These are phyloP conservation scores for Andricus curvator DNA, from an alignment of 2,888 invertebrate species.

Conservation along the genomic window DNA sequence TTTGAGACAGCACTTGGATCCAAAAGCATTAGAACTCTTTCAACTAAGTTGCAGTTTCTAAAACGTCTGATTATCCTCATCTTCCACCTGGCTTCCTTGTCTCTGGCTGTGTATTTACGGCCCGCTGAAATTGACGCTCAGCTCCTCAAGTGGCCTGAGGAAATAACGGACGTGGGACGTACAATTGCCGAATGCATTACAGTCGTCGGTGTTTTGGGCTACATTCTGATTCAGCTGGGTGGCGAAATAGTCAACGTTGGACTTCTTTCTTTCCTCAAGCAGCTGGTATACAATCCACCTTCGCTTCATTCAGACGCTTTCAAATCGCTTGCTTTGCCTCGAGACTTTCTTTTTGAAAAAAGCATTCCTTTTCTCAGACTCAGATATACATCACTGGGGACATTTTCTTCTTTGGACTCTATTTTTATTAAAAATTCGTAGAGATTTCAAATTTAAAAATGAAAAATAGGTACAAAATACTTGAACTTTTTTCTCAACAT, in stretches of 20 bases:
- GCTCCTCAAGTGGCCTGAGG: constrained; percentile 80
- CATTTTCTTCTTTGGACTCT: background rate
- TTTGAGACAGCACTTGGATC: background rate
- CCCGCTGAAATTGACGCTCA: constrained; percentile 83
- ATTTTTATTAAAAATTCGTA: background rate
- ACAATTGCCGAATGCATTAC: constrained; percentile 87
- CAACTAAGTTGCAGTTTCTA: constrained; percentile 90
- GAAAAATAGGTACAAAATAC: background rate
- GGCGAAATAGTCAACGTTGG: constrained; percentile 98
- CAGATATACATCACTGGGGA: background rate
- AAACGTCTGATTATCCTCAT: constrained; percentile 93
- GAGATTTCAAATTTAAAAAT: background rate
- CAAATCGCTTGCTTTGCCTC: constrained; percentile 20
- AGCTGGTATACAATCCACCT: constrained; percentile 83
- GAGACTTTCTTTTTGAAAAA: constrained; percentile 5
- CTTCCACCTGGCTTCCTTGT: constrained; percentile 92
- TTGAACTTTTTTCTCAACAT: too few relatives aligned
- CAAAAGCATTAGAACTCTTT: constrained; percentile 26
- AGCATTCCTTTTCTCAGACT: background rate
- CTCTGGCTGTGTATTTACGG: constrained; percentile 94
- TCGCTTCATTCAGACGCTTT: constrained; percentile 20
- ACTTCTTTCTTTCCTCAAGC: constrained; percentile 91
- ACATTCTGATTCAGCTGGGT: constrained; percentile 94
- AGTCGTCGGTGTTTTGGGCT: constrained; percentile 91
- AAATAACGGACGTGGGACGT: constrained; percentile 79